These are phyloP conservation scores for Turdus rufiventris DNA, from an alignment of 2,113 vertebrate species.

Conservation along the genomic window DNA sequence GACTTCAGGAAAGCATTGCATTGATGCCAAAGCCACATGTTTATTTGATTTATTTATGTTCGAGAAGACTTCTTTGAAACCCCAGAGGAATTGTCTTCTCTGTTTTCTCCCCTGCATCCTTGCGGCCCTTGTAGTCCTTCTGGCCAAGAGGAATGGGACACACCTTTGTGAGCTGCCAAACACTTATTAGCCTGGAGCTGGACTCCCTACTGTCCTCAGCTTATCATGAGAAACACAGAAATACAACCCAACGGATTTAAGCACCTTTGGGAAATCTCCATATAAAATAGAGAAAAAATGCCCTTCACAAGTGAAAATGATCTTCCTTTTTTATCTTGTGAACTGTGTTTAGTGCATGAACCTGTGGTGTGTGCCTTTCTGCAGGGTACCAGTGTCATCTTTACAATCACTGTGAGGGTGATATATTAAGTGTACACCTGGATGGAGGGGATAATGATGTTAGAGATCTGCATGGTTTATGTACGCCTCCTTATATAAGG, in stretches of 20 bases:
- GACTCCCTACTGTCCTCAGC: not conserved
- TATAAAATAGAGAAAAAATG: not conserved
- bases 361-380: not conserved
- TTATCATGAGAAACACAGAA: not conserved
- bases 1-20: not conserved
- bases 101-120: slow-evolving; percentile 43
- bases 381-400: fast-evolving
- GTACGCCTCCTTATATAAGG: not conserved
- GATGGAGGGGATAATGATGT: not conserved
- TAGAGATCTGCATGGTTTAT: not conserved
- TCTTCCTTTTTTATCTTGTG: not conserved
- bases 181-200: not conserved
- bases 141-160: not conserved
- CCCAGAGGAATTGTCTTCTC: not conserved
- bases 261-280: not conserved
- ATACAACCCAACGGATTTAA: not conserved
- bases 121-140: slow-evolving; percentile 50
- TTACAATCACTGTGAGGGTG: not conserved
- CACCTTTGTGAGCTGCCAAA: slow-evolving; percentile 10
- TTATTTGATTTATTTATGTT: slow-evolving; percentile 32
- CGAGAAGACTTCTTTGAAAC: not conserved
- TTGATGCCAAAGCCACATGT: slow-evolving; percentile 16
- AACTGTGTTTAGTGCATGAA: not conserved
- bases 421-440: not conserved
- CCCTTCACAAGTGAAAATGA: not conserved